phyloP scores from a whole-genome alignment of 2,797 vertebrate genomes.

The Xerus rutilus region DNA sequence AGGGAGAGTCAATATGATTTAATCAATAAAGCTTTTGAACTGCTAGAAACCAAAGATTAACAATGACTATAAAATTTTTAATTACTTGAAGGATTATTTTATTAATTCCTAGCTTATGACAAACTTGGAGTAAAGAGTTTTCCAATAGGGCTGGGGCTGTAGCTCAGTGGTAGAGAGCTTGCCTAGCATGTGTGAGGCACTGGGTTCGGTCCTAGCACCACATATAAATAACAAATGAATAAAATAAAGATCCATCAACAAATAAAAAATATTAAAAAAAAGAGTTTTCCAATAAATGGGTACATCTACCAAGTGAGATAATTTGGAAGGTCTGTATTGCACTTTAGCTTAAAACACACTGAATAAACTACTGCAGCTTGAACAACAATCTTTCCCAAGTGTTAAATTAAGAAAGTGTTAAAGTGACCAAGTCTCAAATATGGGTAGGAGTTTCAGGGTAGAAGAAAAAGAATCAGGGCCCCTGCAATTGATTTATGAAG shows the following conservation, averaged over 20 bases:
- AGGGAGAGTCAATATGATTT: not conserved
- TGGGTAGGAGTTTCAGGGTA: not conserved
- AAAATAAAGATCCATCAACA: no score
- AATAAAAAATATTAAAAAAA: no score
- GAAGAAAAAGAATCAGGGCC: not conserved
- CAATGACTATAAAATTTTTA: not conserved
- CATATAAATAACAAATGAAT: no score
- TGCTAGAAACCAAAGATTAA: conserved; percentile 13
- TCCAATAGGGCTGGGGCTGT: no score
- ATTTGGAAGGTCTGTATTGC: not conserved
- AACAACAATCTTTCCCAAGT: not conserved
- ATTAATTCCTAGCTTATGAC: not conserved
- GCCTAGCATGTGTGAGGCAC: no score
- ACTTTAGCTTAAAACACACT: not conserved
- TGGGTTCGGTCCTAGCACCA: no score
- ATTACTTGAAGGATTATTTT: not conserved
- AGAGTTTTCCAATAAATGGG: not conserved
- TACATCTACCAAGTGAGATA: not conserved
- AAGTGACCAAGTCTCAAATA: not conserved
- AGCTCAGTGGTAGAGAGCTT: no score
- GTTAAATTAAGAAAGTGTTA: not conserved
- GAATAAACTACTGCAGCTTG: not conserved
- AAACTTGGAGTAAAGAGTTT: not conserved
- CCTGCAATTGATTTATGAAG: conserved; percentile 66
- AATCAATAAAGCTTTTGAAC: not conserved